phyloP scores from a whole-genome alignment of 2,797 vertebrate species.

The Pantherophis alleghaniensis region DNA sequence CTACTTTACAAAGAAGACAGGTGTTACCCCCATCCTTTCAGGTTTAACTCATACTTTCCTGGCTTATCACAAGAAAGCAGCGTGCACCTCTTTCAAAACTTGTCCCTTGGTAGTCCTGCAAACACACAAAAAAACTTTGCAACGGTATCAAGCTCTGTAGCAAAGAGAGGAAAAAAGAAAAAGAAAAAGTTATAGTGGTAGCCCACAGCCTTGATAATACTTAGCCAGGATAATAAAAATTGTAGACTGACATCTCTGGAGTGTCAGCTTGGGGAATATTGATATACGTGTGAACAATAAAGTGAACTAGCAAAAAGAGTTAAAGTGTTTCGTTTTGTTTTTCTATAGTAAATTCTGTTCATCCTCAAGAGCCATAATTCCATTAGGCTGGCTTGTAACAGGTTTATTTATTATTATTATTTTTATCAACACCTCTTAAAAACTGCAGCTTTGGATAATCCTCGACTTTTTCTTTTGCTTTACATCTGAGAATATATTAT shows the following conservation, averaged over 20 bases:
- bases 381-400: not conserved
- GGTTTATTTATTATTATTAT: not conserved
- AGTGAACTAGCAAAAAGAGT: not conserved
- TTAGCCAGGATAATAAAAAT: not conserved
- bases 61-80: not conserved
- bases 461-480: not conserved
- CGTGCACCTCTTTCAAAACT: not conserved
- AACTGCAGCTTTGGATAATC: not conserved
- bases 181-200: not conserved
- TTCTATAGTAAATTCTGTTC: not conserved
- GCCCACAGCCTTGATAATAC: not conserved
- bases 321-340: not conserved
- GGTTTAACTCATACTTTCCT: not conserved
- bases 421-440: not conserved
- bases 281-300: not conserved
- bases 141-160: not conserved
- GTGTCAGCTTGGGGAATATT: not conserved
- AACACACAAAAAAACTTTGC: not conserved
- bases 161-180: not conserved
- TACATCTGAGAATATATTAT: not conserved
- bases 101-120: not conserved
- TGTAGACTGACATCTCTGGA: not conserved
- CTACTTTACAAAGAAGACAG: not conserved
- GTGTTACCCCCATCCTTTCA: not conserved
- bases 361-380: not conserved